Base-by-base conservation (phyloP, 2,888 invertebrate species). In the Sturmia bella region DNA sequence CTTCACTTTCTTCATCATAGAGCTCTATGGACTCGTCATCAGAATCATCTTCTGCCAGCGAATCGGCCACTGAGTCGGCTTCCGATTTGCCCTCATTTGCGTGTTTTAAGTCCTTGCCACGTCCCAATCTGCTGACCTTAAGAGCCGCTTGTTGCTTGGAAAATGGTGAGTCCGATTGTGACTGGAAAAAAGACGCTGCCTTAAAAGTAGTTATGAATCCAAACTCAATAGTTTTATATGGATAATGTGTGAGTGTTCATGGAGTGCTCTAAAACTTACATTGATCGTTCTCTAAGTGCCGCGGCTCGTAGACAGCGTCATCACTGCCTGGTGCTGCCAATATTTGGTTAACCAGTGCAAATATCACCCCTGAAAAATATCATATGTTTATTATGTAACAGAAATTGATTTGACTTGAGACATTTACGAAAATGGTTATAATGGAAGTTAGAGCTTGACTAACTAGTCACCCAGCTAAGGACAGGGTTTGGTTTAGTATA, bases 181-280 rank as follows among this genome's bases (percentile, higher is more conserved):
- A 87, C 90, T 91, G 90, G 87, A 90, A 90, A 86, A 89, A 89
- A 90, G 90, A 90, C 87, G 89, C 90, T 91, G 89, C 89, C 90
- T 90, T 91, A 89, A 90, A 89, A 88, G 89, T 88, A 87, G 87
- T 86, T 87, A 85, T 86, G 84, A 87, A 86, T 87, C 85, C 86
- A 85, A 79, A 83, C 84, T 84, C 87, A 87, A 85, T 87, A 85
- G 86, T 86, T 74, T 59, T 81, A 79, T 77, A 69, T 73, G 66
- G 54, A 48, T 77, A 45, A 57, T 68, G 32, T 7, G 32, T 24
- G 59, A 70, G 54, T 68, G 17, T 43, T 63, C 41, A 66, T 59
- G 56, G 50, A 54, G 64, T 52, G 21, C 69, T 39, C 80, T 56
- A 82, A 77, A 78, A 87, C 87, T 87, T 88, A 89, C 89, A 88